Conservation (phyloP, 2,888 invertebrate genomes). For the Tyria jacobaeae region DNA sequence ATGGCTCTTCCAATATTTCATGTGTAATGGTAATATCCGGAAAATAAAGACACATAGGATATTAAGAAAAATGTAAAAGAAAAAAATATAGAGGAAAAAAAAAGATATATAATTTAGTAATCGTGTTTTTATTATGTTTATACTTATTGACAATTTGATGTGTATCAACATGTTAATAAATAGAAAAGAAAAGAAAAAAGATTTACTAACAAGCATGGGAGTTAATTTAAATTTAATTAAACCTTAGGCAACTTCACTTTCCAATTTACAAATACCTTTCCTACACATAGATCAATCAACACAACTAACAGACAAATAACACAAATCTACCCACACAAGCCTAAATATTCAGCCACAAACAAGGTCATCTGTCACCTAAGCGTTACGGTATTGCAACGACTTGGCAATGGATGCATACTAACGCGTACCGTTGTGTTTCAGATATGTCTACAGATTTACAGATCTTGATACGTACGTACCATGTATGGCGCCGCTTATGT, state of each 20-base stretch:
- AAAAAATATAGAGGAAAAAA: no score
- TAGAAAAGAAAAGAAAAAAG: no score
- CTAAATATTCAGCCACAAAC: not conserved
- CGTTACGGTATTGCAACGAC: constrained; percentile 9
- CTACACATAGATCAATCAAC: not conserved
- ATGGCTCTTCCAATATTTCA: no score
- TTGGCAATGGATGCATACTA: constrained; percentile 8
- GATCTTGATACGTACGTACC: not conserved
- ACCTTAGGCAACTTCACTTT: no score
- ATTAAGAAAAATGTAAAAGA: not conserved
- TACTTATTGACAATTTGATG: no score
- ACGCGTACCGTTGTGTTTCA: constrained; percentile 20
- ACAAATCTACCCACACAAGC: not conserved
- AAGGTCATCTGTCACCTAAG: constrained; percentile 9
- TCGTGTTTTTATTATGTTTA: no score
- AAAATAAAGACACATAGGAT: not conserved
- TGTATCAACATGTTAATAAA: no score
- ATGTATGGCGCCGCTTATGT: not conserved
- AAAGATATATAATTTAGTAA: no score
- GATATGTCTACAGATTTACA: constrained; percentile 19
- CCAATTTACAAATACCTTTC: no score
- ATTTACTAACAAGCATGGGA: no score
- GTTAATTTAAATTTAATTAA: no score
- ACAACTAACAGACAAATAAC: not conserved
- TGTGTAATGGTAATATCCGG: not conserved